Base-by-base conservation (phyloP, 1,140 invertebrate species). In the Ceratina japonica region DNA sequence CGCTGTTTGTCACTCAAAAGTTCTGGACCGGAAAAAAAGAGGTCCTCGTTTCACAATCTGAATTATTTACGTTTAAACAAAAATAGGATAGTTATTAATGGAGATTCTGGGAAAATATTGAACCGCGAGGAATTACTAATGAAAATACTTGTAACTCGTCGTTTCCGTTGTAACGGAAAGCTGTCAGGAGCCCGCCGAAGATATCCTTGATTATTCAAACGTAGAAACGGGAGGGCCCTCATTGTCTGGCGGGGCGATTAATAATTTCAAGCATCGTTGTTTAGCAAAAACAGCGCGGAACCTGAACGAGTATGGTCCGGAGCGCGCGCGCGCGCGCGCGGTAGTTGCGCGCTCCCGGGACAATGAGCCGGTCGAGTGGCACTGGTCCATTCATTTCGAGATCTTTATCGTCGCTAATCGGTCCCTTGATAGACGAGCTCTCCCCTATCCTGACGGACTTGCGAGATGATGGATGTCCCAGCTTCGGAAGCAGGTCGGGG, bases 341-440 rank as follows among this genome's bases (percentile, higher is more conserved):
- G 61, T 54, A 52, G 77, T 74, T 79, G 61, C 76, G 52, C 69
- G 76, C 22, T 79, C 52, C 61, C 61, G 51, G 77, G 62, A 79
- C 77, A 79, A 79, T 79, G 71, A 74, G 70, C 70, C 62, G 77
- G 76, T 80, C 76, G 81, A 84, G 74, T 75, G 71, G 73, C 76
- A 72, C 77, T 7, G 78, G 73, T 84, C 75, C 83, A 85, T 85
- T 85, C 83, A 85, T 85, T 81, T 74, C 52, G 52, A 61, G 82
- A 81, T 83, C 83, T 84, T 85, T 85, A 85, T 85, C 82, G 79
- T 75, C 83, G 82, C 74, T 85, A 85, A 85, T 85, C 83, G 83
- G 83, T 80, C 80, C 83, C 83, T 85, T 77, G 83, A 85, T 84
- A 74, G 79, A 84, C 83, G 52, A 84, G 72, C 82, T 76, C 58